Evolutionary conservation across 30 jellyfish, hydroid and myxozoan species (phyloP).

Genomic region (Turritopsis dohrnii): DNA sequence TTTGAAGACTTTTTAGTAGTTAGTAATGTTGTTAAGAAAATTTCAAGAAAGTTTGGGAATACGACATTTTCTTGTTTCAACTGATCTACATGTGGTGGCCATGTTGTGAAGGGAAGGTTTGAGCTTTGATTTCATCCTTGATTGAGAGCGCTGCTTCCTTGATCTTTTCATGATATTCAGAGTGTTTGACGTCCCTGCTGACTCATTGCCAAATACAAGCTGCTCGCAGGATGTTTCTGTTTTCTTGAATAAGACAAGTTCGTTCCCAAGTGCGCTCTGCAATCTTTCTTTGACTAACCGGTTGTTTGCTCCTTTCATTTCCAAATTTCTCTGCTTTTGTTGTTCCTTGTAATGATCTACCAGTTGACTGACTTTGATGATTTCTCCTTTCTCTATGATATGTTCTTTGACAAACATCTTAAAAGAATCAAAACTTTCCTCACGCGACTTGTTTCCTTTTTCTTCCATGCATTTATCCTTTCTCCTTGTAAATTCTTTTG

Average conservation of each 20-base stretch:
- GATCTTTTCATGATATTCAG: not conserved
- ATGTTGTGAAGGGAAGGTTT: not conserved
- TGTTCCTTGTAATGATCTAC: not conserved
- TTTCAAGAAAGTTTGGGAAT: constrained; percentile 14
- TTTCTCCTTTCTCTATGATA: constrained; percentile 23
- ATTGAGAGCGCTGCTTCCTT: constrained; percentile 25
- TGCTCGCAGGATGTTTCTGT: constrained; percentile 23
- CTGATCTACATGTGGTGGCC: constrained; percentile 47
- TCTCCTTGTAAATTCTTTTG: constrained; percentile 21
- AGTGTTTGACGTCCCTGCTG: not conserved
- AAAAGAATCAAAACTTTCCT: constrained; percentile 13
- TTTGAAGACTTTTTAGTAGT: constrained; percentile 1
- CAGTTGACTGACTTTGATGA: constrained; percentile 21
- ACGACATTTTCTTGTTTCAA: constrained; percentile 20
- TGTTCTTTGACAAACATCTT: constrained; percentile 6
- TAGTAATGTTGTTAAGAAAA: constrained; percentile 12
- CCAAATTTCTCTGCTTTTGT: constrained; percentile 4
- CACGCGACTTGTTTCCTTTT: constrained; percentile 5
- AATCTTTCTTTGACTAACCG: constrained; percentile 7
- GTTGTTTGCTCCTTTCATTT: constrained; percentile 27
- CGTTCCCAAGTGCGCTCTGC: constrained; percentile 17
- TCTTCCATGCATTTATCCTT: not conserved
- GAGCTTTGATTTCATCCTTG: constrained; percentile 27
- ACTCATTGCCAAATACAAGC: not conserved
- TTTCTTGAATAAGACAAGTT: constrained; percentile 22